Evolutionary conservation across 2,797 vertebrate species (phyloP).

Genomic region (Eulemur rubriventer): DNA sequence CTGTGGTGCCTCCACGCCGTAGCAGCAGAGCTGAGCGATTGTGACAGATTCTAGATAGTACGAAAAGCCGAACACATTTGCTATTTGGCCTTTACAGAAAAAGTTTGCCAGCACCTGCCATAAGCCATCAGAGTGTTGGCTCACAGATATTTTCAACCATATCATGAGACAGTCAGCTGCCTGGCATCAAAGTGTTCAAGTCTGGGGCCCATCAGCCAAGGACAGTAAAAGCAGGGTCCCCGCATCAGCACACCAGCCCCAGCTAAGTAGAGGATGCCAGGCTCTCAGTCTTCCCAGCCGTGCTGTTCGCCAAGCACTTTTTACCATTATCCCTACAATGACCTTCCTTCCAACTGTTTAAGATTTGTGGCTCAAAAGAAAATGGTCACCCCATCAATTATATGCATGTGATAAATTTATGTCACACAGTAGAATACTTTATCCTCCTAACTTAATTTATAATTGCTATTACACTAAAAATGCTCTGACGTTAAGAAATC

Average conservation of each 20-base stretch:
- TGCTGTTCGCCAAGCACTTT: too few species aligned
- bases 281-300: accelerated
- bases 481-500: background rate
- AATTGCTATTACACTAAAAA: background rate
- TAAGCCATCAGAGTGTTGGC: background rate
- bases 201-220: too few species aligned
- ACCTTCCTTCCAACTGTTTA: background rate
- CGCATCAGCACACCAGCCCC: background rate
- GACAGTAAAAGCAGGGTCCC: background rate
- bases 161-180: background rate
- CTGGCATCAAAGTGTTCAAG: too few species aligned
- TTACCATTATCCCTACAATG: background rate
- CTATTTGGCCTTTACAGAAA: background rate
- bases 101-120: background rate
- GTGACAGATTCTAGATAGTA: too few species aligned
- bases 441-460: background rate
- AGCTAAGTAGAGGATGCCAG: background rate
- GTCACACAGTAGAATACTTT: too few species aligned
- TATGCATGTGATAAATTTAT: background rate
- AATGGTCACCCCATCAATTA: background rate
- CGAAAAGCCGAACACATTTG: background rate
- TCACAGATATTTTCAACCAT: background rate
- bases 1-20: too few species aligned
- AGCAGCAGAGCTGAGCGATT: accelerated
- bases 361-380: background rate